Evolutionary conservation across 2,797 vertebrate genomes (phyloP), one percentile per base, ranked within the genome.

Genomic region (Enteromius fasciolatus): DNA sequence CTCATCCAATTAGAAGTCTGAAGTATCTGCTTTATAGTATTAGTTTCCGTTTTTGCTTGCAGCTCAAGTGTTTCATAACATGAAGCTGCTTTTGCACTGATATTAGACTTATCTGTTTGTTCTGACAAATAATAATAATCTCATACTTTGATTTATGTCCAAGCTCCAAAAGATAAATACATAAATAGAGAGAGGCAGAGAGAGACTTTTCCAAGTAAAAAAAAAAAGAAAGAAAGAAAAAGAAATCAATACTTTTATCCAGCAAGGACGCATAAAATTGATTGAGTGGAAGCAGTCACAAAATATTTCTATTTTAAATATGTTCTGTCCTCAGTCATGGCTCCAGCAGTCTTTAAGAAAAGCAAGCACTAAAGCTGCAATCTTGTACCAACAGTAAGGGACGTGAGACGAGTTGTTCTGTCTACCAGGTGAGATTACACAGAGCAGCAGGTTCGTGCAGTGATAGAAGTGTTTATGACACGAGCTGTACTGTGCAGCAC

Each of bases 341-440:
- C 25, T 17, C 2, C 14, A 7, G 14, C 63, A 36, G 31, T 11
- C 17, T 36, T 66, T 11, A 66, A 66, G 39, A 63, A 28, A 76
- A 63, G 17, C 15, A 5, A 68, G 64, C 77, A n/a, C 3, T 68
- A 52, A 39, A 46, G 15, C 33, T 14, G 3, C 15, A 20, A 5
- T 79, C 77, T 79, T 6, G 64, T 39, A 23, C 23, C 25, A 68
- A 78, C 44, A 28, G 31, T 41, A 79, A 79, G 64, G 57, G 77
- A 57, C 63, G 12, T 33, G 61, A 67, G 12, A 23, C 20, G 7
- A 78, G 63, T 28, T 1, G 12, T 66, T 28, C 15, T 61, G 52
- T 61, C n/a, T 2, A 46, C 28, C 39, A 46, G 8, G 17, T 64
- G 76, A 67, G 28, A 36, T 64, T 46, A 50, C 59, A 77, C 44